Percentiles rank a stretch among this genome's conserved stretches.
Conservation (phyloP, 2,888 invertebrate genomes). For the Leptinotarsa rubiginosa region DNA sequence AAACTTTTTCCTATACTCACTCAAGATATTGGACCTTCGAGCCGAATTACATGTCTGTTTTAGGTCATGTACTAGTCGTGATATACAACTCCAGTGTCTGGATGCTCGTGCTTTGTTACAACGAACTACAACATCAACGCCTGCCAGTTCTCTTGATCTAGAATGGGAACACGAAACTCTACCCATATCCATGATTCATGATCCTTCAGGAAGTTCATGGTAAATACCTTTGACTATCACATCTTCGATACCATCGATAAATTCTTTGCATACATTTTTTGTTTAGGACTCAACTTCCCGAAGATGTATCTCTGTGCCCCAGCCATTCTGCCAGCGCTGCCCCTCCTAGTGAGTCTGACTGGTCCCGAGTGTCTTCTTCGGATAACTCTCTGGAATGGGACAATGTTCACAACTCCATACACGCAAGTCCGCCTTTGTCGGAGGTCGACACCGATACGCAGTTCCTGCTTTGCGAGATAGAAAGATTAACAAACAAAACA, state of each 20-base stretch:
- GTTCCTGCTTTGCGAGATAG: constrained; percentile 75
- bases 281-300: constrained; percentile 56
- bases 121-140: constrained; percentile 68
- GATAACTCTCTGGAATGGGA: constrained; percentile 80
- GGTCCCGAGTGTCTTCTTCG: constrained; percentile 74
- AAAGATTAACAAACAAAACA: constrained; percentile 74
- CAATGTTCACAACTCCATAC: constrained; percentile 67
- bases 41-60: constrained; percentile 9
- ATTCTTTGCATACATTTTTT: background rate
- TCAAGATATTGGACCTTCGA: background rate
- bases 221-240: constrained; percentile 42
- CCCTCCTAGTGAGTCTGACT: constrained; percentile 65
- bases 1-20: background rate
- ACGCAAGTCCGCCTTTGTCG: constrained; percentile 63
- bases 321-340: constrained; percentile 50
- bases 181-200: constrained; percentile 60
- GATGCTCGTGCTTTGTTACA: constrained; percentile 69
- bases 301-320: constrained; percentile 49
- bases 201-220: constrained; percentile 64
- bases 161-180: constrained; percentile 78
- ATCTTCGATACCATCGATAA: too few relatives aligned
- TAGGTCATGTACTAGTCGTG: constrained; percentile 64
- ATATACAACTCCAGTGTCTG: constrained; percentile 72
- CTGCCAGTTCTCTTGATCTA: constrained; percentile 76
- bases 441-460: constrained; percentile 75